These are phyloP conservation scores for Corbicula japonica DNA, from an alignment of 2,888 invertebrate species.

Conservation along the genomic window DNA sequence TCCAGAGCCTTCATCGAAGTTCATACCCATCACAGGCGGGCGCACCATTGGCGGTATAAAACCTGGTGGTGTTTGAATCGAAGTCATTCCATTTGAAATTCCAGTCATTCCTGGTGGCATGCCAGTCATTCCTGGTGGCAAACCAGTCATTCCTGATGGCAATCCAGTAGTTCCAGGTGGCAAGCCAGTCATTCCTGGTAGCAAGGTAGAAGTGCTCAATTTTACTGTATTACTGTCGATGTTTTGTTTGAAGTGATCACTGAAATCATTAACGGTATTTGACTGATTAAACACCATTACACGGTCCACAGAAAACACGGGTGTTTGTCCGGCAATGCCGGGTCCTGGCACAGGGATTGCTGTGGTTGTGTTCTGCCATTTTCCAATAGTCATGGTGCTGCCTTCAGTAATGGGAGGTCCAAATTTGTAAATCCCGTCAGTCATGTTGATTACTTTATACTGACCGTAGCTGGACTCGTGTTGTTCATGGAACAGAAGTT, in stretches of 20 bases:
- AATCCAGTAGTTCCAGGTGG: too few relatives aligned
- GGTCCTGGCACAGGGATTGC: constrained; percentile 13
- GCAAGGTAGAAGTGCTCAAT: too few relatives aligned
- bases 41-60: too few relatives aligned
- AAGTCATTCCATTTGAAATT: background rate
- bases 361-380: constrained; percentile 47
- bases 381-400: constrained; percentile 38
- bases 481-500: constrained; percentile 39
- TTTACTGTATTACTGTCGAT: background rate
- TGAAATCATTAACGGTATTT: background rate
- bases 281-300: constrained; percentile 4
- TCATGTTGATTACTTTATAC: constrained; percentile 41
- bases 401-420: constrained; percentile 40
- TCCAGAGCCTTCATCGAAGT: constrained; percentile 55
- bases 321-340: constrained; percentile 10
- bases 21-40: too few relatives aligned
- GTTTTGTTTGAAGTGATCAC: constrained; percentile 15
- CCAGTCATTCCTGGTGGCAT: constrained; percentile 4
- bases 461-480: constrained; percentile 38
- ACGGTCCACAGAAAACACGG: constrained; percentile 39
- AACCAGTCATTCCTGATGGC: too few relatives aligned
- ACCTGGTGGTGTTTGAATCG: background rate
- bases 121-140: too few relatives aligned
- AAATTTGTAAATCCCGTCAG: constrained; percentile 22
- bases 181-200: too few relatives aligned